Base-by-base conservation (phyloP, 2,888 invertebrate genomes). In the Idaea dimidiata region DNA sequence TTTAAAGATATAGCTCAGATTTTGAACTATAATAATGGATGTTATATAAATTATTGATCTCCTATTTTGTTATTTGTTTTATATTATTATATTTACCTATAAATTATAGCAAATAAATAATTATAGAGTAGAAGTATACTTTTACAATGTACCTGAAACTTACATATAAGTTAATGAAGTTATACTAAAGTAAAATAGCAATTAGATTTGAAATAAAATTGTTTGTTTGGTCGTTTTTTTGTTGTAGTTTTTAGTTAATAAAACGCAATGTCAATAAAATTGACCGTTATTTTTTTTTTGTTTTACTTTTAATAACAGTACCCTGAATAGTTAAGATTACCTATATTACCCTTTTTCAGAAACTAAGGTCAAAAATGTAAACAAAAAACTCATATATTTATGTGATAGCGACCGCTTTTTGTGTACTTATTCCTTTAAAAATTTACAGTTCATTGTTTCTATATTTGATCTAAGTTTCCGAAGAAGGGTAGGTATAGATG, bases 111-210 rank as follows among this genome's bases (percentile, higher is more conserved):
- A 24, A 24, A 24, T 24, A 24, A 24, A 24, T 24, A 24, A 24
- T 24, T 24, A 24, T 24, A 24, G 24, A 24, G 24, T 24, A 43
- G 6, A 14, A 8, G 43, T 57, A n/a, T 24, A 24, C 24, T 7
- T 7, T 18, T 58, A 68, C 70, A 16, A 63, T 59, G 70, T 72
- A 70, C 67, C 68, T 72, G 68, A 66, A 62, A 63, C 64, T 43
- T 43, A 43, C 43, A 0, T 43, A 24, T 1, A 24, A 24, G 43
- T 43, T n/a, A 43, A 43, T 43, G 8, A 8, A 43, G 43, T 43
- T 43, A 10, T 43, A 43, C 43, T 5, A 14, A 43, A 43, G 43
- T 66, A 24, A 24, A 24, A 3, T 24, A 3, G 24, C 24, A 24
- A 24, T 24, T 24, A 24, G 24, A 24, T 24, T 24, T 24, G 5